Base-by-base conservation (phyloP, 2,888 invertebrate species). In the Leucoptera coffeella region DNA sequence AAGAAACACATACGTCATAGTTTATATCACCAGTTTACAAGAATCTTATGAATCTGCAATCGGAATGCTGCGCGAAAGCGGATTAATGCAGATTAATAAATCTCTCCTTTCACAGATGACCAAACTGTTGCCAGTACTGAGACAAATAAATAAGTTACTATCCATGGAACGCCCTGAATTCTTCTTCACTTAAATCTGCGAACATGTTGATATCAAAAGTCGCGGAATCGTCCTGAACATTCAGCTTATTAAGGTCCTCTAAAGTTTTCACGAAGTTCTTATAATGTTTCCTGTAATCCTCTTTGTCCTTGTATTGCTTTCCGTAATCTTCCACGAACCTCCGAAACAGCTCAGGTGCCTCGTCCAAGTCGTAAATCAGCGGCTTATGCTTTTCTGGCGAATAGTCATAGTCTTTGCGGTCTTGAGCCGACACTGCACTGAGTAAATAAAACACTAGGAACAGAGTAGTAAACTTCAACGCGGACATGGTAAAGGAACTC, bases 81-180 rank as follows among this genome's bases (percentile, higher is more conserved):
- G n/a, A n/a, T n/a, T n/a, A n/a, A n/a, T n/a, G n/a, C n/a, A n/a
- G n/a, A n/a, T n/a, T n/a, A n/a, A n/a, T n/a, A n/a, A n/a, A n/a
- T n/a, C n/a, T n/a, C n/a, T n/a, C n/a, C n/a, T n/a, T n/a, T n/a
- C n/a, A n/a, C n/a, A n/a, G n/a, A n/a, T n/a, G n/a, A n/a, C n/a
- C n/a, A n/a, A n/a, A n/a, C n/a, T n/a, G n/a, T n/a, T n/a, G n/a
- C 65, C 59, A 61, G 50, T 39, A 42, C 39, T 45, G 44, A 42
- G 41, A 45, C 45, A 50, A 50, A 53, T 49, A 39, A 51, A 45
- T 43, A 4, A 10, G 22, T 35, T 33, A 29, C 35, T 30, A 30
- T 33, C 36, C 35, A 28, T 27, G 30, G 28, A 27, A 23, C 8
- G 20, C 13, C 12, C 30, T 23, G 4, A 44, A 26, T 35, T 56